A percentile compares a stretch with the other conserved stretches of the same genome.
phyloP scores from a whole-genome alignment of 1,140 invertebrate species.

The Holotrichia oblita region DNA sequence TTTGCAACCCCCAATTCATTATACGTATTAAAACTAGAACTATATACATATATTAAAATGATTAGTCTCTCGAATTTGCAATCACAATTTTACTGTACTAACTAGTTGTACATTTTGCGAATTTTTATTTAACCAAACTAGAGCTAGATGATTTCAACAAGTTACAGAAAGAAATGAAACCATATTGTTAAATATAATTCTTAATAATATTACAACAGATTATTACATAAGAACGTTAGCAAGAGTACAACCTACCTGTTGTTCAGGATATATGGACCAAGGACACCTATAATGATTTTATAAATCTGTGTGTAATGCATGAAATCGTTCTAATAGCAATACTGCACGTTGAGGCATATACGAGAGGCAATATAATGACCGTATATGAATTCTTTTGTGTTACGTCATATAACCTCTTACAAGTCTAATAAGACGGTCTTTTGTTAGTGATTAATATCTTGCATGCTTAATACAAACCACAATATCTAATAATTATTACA shows the following conservation, averaged over 20 bases:
- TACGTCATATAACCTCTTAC: background rate
- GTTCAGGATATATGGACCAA: conserved; percentile 11
- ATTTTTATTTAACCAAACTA: background rate
- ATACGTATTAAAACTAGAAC: too few species aligned
- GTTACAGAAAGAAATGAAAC: background rate
- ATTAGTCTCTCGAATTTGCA: too few species aligned
- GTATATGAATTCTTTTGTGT: conserved; percentile 13
- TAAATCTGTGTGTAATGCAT: conserved; percentile 13
- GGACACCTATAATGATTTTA: conserved; percentile 13
- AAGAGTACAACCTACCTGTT: conserved; percentile 4
- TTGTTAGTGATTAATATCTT: background rate
- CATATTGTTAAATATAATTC: background rate
- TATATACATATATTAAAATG: too few species aligned
- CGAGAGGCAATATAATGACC: background rate
- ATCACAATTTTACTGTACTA: too few species aligned
- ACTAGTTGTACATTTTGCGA: background rate
- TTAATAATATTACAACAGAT: background rate
- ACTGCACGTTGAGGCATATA: background rate
- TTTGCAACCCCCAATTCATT: too few species aligned
- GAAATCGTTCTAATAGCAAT: background rate
- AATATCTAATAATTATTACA: background rate
- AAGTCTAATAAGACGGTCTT: background rate
- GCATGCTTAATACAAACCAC: background rate
- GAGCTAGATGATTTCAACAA: background rate
- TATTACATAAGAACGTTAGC: background rate